These are phyloP conservation scores for Heterotis niloticus DNA, from an alignment of 2,113 vertebrate genomes.

Conservation along the genomic window DNA sequence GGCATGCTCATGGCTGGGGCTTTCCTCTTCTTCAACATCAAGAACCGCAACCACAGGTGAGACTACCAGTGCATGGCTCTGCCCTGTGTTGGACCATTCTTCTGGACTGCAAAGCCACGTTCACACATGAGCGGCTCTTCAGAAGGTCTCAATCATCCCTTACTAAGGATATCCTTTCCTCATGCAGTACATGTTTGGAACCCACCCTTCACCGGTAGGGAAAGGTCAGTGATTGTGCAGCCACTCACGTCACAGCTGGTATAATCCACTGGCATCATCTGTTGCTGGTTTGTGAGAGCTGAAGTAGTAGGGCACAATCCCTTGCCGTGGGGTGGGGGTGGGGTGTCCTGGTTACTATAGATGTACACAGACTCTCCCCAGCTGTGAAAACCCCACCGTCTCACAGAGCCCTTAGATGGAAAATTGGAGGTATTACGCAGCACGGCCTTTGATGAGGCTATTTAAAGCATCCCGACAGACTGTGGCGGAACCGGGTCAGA, in stretches of 20 bases:
- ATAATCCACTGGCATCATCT: background rate
- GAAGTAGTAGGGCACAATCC: background rate
- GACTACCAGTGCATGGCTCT: conserved; percentile 22
- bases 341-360: background rate
- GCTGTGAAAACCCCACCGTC: conserved; percentile 1
- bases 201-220: background rate
- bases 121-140: background rate
- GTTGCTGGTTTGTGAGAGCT: too few relatives aligned
- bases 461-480: conserved; percentile 26
- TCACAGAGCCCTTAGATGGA: conserved; percentile 13
- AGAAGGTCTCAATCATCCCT: background rate
- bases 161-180: background rate
- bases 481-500: conserved; percentile 22
- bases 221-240: background rate
- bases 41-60: conserved; percentile 98
- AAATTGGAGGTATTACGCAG: conserved; percentile 13
- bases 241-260: background rate
- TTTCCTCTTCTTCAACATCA: conserved; percentile 98
- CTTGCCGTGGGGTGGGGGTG: background rate
- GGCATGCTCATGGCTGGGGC: conserved; percentile 98
- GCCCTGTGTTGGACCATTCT: too few relatives aligned
- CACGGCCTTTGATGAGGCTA: conserved; percentile 11
- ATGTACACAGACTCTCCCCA: background rate
- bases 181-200: background rate
- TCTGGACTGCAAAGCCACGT: background rate